Evolutionary conservation across 2,113 vertebrate genomes (phyloP).

Genomic region (Platichthys stellatus): DNA sequence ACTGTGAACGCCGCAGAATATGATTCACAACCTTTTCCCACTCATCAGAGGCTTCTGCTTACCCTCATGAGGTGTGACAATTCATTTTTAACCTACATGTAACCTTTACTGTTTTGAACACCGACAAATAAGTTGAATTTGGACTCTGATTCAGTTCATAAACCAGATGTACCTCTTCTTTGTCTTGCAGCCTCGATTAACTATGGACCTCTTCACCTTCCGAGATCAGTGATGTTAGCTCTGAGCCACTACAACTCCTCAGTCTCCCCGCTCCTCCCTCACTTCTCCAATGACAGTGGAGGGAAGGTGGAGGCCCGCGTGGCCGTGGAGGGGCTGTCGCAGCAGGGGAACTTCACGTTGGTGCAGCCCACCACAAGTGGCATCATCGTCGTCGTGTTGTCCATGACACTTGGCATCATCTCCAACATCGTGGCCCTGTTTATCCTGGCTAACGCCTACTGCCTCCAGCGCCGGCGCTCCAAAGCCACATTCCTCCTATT

Average conservation of each 20-base stretch:
- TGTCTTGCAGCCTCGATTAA: constrained; percentile 48
- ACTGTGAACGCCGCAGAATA: too few relatives aligned
- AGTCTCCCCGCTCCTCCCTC: constrained; percentile 31
- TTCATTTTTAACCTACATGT: too few relatives aligned
- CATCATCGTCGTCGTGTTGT: constrained; percentile 80
- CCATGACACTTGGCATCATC: constrained; percentile 88
- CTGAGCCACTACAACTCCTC: constrained; percentile 70
- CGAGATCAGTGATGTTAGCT: constrained; percentile 66
- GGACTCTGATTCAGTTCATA: not conserved
- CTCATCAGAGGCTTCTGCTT: too few relatives aligned
- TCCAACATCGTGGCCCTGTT: constrained; percentile 89
- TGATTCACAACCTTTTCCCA: too few relatives aligned
- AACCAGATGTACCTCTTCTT: constrained; percentile 13
- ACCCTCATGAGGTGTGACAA: too few relatives aligned
- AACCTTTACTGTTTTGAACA: too few relatives aligned
- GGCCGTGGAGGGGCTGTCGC: constrained; percentile 28
- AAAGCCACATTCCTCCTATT: constrained; percentile 89
- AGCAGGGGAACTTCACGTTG: constrained; percentile 59
- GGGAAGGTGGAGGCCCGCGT: constrained; percentile 43
- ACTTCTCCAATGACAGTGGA: constrained; percentile 53
- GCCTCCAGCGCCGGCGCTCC: constrained; percentile 83
- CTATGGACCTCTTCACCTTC: constrained; percentile 32
- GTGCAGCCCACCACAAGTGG: constrained; percentile 50
- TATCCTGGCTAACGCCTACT: constrained; percentile 85
- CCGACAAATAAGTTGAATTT: not conserved